phyloP scores from a whole-genome alignment of 1,140 invertebrate genomes.

The Bicyclus anynana region DNA sequence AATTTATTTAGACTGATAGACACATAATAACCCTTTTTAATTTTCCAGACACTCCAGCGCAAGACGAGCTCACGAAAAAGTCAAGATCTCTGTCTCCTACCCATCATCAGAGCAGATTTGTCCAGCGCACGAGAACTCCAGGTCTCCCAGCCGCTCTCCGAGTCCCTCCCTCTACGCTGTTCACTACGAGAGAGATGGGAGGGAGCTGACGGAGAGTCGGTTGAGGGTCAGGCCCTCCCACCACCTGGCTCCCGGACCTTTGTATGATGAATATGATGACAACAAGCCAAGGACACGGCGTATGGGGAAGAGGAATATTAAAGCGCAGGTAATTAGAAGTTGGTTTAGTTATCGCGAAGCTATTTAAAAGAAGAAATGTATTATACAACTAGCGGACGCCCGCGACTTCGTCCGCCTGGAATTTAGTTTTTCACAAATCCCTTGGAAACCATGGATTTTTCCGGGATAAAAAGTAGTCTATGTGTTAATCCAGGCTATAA shows the following conservation, averaged over 20 bases:
- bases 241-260: slow-evolving; percentile 62
- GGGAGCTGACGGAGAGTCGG: slow-evolving; percentile 65
- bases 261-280: slow-evolving; percentile 77
- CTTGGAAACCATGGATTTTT: too few species aligned
- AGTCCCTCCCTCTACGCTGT: slow-evolving; percentile 77
- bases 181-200: slow-evolving; percentile 79
- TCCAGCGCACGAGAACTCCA: slow-evolving; percentile 60
- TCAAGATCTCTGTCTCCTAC: slow-evolving; percentile 90
- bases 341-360: too few species aligned
- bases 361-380: too few species aligned
- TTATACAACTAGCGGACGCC: too few species aligned
- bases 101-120: slow-evolving; percentile 87
- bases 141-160: slow-evolving; percentile 61
- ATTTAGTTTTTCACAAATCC: too few species aligned
- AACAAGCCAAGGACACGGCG: slow-evolving; percentile 80
- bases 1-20: too few species aligned
- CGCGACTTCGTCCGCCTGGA: too few species aligned
- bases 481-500: too few species aligned
- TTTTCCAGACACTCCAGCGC: slow-evolving; percentile 77
- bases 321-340: slow-evolving; percentile 81
- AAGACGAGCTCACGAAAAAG: slow-evolving; percentile 82
- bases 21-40: background rate
- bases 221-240: slow-evolving; percentile 49
- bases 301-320: slow-evolving; percentile 91
- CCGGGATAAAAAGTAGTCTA: too few species aligned